Percentiles rank a stretch among this genome's conserved stretches.
phyloP scores from a whole-genome alignment of 2,113 vertebrate species.

The Antechinus flavipes region DNA sequence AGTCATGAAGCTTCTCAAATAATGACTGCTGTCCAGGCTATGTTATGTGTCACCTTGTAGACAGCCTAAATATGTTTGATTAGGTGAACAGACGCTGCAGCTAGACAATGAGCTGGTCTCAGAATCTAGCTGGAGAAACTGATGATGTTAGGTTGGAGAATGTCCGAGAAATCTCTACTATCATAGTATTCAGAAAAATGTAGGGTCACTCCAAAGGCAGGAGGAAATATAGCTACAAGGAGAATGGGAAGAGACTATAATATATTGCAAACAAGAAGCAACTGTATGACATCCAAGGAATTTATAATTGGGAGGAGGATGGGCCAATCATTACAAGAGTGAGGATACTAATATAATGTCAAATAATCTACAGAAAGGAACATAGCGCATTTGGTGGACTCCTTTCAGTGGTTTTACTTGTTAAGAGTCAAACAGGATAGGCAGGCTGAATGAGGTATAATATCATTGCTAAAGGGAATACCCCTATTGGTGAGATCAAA shows the following conservation, averaged over 20 bases:
- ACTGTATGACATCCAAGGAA: background rate
- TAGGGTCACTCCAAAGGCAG: background rate
- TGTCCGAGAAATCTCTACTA: background rate
- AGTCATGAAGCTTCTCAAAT: background rate
- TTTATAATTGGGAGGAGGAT: background rate
- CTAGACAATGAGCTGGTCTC: background rate
- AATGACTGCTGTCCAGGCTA: background rate
- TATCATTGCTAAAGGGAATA: background rate
- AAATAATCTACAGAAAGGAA: background rate
- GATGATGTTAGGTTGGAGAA: background rate
- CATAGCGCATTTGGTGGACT: background rate
- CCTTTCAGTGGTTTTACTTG: background rate
- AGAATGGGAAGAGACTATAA: background rate
- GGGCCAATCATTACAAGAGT: background rate
- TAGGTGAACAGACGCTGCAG: background rate
- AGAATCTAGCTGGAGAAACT: background rate
- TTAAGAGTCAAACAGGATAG: background rate
- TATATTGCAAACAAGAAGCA: background rate
- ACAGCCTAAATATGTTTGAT: background rate
- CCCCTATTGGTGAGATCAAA: background rate
- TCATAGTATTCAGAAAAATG: background rate
- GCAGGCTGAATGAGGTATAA: background rate
- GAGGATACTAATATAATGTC: background rate
- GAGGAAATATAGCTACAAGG: background rate
- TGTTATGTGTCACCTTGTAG: background rate